phyloP scores from a whole-genome alignment of 2,888 invertebrate species.

The Allophyes oxyacanthae region DNA sequence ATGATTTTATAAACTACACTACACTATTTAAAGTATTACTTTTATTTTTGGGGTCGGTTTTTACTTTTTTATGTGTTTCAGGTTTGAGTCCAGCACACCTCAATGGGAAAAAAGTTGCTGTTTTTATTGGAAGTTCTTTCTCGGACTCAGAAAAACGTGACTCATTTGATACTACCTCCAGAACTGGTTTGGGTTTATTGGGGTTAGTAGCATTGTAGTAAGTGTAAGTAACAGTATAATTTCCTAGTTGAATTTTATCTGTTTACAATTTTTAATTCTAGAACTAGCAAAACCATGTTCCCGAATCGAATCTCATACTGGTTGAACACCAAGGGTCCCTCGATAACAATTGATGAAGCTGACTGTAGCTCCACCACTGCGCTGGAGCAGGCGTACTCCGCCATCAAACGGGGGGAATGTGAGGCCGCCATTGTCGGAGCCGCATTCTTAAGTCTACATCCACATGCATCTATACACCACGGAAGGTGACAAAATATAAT shows the following conservation, averaged over 20 bases:
- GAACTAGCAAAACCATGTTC: conserved; percentile 54
- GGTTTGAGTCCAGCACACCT: conserved; percentile 87
- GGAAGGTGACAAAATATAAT: conserved; percentile 15
- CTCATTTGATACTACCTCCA: conserved; percentile 57
- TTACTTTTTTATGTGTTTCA: no score
- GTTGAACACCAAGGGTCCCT: conserved; percentile 67
- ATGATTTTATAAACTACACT: no score
- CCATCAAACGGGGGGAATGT: conserved; percentile 62
- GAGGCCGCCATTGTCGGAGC: conserved; percentile 89
- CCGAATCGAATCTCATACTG: conserved; percentile 72
- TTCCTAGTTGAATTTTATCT: neutral
- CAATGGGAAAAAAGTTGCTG: conserved; percentile 86
- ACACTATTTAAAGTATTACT: no score
- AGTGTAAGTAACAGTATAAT: no score
- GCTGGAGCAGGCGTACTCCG: conserved; percentile 62
- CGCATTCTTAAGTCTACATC: conserved; percentile 62
- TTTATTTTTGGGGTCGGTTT: no score
- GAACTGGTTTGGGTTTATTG: conserved; percentile 66
- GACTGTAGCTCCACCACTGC: conserved; percentile 61
- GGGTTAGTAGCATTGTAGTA: conserved; percentile 59
- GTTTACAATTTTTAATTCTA: neutral
- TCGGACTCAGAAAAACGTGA: conserved; percentile 90
- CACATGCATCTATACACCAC: conserved; percentile 70
- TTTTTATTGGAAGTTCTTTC: conserved; percentile 79
- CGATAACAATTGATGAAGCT: conserved; percentile 59